These are phyloP conservation scores for Sphaerophoria taeniata DNA, from an alignment of 2,888 invertebrate genomes.

Conservation along the genomic window DNA sequence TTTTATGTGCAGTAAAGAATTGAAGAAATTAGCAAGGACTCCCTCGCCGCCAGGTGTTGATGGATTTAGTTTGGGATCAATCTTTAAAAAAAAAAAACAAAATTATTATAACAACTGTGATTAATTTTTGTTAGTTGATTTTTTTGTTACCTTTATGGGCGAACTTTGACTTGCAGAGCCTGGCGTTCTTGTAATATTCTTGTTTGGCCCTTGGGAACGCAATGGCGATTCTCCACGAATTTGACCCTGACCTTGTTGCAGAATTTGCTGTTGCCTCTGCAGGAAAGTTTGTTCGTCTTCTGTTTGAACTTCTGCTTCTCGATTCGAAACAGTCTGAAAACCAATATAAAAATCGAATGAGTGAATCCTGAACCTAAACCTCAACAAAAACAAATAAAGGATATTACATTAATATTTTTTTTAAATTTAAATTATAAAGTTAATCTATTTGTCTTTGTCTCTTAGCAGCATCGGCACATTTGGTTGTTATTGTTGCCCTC, in stretches of 20 bases:
- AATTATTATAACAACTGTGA: too few relatives aligned
- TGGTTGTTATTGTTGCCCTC: slow-evolving; percentile 24
- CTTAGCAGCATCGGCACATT: slow-evolving; percentile 31
- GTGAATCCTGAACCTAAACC: too few relatives aligned
- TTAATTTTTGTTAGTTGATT: too few relatives aligned
- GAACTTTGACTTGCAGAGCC: slow-evolving; percentile 81
- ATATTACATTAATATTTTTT: too few relatives aligned
- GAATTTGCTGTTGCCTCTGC: slow-evolving; percentile 90
- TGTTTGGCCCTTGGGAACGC: slow-evolving; percentile 84
- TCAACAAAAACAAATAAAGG: too few relatives aligned
- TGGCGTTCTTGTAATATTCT: slow-evolving; percentile 81
- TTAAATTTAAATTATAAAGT: background rate
- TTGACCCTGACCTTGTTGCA: slow-evolving; percentile 85
- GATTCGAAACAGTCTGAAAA: slow-evolving; percentile 88
- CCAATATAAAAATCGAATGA: too few relatives aligned
- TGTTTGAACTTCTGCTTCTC: slow-evolving; percentile 95
- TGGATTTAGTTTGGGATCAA: too few relatives aligned
- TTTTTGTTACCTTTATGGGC: slow-evolving; percentile 83
- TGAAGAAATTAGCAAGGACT: too few relatives aligned
- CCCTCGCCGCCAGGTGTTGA: too few relatives aligned
- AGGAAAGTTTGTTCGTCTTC: slow-evolving; percentile 98
- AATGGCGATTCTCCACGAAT: slow-evolving; percentile 86
- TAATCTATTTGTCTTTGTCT: slow-evolving; percentile 21
- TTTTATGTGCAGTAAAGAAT: too few relatives aligned
- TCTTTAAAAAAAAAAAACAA: too few relatives aligned